phyloP scores from a whole-genome alignment of 1,140 invertebrate species.

The Caenorhabditis briggsae region DNA sequence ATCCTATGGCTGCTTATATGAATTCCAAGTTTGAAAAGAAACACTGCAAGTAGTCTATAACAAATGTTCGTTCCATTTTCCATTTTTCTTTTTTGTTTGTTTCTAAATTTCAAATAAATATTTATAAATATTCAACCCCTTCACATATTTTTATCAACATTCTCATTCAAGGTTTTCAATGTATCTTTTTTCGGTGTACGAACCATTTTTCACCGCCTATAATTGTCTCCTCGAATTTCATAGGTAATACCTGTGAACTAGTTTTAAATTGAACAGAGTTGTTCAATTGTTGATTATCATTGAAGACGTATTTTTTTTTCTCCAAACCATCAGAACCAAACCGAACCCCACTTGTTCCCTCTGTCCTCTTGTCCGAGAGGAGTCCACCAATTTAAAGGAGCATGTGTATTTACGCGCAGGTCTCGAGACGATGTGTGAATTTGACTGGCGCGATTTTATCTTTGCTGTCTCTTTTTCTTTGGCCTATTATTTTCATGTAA shows the following conservation, averaged over 20 bases:
- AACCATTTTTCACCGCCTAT: too few relatives aligned
- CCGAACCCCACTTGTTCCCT: not conserved
- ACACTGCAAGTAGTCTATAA: not conserved
- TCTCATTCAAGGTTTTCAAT: too few relatives aligned
- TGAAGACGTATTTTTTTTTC: too few relatives aligned
- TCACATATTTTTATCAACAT: too few relatives aligned
- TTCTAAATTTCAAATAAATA: not conserved
- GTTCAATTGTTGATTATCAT: too few relatives aligned
- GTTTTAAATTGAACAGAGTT: too few relatives aligned
- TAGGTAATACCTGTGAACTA: too few relatives aligned
- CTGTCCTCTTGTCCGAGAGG: not conserved
- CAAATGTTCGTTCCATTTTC: not conserved
- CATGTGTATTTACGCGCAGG: not conserved
- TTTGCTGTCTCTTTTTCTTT: not conserved
- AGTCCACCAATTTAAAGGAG: conserved; percentile 12
- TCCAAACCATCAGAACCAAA: too few relatives aligned
- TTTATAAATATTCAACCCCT: too few relatives aligned
- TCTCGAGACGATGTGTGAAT: not conserved
- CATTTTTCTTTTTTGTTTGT: not conserved
- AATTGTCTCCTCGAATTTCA: too few relatives aligned
- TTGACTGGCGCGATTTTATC: not conserved
- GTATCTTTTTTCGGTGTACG: too few relatives aligned
- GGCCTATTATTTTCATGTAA: conserved; percentile 9
- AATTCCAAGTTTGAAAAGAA: conserved; percentile 57
- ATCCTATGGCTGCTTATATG: conserved; percentile 67